A percentile compares a stretch with the other conserved stretches of the same genome.
phyloP scores from a whole-genome alignment of 2,888 invertebrate genomes.

The Globia sparganii region DNA sequence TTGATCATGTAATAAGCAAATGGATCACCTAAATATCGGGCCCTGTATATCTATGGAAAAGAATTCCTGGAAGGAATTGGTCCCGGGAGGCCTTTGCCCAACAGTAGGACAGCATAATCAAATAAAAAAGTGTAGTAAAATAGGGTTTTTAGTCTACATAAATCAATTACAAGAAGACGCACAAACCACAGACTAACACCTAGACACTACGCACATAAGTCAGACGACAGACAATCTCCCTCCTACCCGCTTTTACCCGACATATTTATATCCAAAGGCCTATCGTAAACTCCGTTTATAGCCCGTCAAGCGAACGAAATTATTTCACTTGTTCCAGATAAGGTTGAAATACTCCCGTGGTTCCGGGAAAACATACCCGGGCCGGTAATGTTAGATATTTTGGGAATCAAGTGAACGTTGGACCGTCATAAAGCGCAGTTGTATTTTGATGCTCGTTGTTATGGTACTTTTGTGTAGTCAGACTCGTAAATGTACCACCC shows the following conservation, averaged over 20 bases:
- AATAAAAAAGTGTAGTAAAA: too few species aligned
- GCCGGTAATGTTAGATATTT: constrained; percentile 43
- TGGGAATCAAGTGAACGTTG: constrained; percentile 37
- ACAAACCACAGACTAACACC: background rate
- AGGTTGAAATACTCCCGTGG: constrained; percentile 57
- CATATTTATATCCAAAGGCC: constrained; percentile 60
- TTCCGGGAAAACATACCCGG: constrained; percentile 47
- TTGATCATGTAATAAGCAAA: background rate
- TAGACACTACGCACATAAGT: constrained; percentile 26
- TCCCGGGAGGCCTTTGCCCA: background rate
- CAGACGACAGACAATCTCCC: constrained; percentile 43
- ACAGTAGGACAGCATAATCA: too few species aligned
- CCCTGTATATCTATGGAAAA: too few species aligned
- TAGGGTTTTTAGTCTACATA: background rate
- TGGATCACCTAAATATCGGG: background rate
- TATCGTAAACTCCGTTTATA: constrained; percentile 70
- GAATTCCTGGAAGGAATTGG: background rate
- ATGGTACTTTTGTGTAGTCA: too few species aligned
- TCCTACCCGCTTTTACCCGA: constrained; percentile 24
- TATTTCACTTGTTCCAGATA: constrained; percentile 69
- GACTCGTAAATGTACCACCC: background rate
- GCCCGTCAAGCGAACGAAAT: constrained; percentile 67
- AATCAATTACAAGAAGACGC: constrained; percentile 15
- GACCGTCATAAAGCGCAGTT: constrained; percentile 36
- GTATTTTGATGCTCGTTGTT: background rate